phyloP scores from a whole-genome alignment of 2,888 invertebrate genomes.

The Drosophila aldrichi region DNA sequence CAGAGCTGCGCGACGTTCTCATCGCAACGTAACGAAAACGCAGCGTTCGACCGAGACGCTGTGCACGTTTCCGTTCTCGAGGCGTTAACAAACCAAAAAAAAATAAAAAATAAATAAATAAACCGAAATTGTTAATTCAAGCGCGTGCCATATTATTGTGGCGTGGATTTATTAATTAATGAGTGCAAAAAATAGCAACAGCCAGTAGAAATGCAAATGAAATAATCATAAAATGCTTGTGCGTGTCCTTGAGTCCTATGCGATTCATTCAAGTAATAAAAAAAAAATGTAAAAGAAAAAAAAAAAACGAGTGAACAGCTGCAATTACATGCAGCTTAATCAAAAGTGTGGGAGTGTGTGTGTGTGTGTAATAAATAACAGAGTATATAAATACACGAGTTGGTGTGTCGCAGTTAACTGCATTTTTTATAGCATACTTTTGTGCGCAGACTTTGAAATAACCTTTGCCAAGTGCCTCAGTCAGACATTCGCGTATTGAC shows the following conservation, averaged over 20 bases:
- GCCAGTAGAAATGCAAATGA: neutral
- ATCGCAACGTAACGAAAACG: constrained; percentile 26
- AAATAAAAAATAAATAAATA: neutral
- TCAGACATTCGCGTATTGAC: constrained; percentile 13
- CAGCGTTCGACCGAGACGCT: constrained; percentile 27
- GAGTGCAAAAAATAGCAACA: constrained; percentile 1
- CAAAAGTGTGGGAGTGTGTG: constrained; percentile 21
- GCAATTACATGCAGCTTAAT: constrained; percentile 46
- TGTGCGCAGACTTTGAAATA: constrained; percentile 68
- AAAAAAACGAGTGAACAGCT: constrained; percentile 12
- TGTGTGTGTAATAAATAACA: constrained; percentile 14
- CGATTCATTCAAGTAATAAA: constrained; percentile 38
- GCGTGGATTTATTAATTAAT: constrained; percentile 50
- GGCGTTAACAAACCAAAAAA: constrained; percentile 13
- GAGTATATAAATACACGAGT: neutral
- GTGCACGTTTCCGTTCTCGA: constrained; percentile 49
- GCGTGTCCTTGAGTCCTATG: constrained; percentile 53
- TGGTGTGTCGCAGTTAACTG: constrained; percentile 16
- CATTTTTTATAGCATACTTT: constrained; percentile 57
- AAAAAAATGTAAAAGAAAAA: neutral
- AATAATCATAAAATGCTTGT: constrained; percentile 1
- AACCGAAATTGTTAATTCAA: constrained; percentile 7
- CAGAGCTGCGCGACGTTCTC: constrained; percentile 68
- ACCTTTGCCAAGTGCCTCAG: constrained; percentile 30
- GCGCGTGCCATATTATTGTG: neutral